phyloP scores from a whole-genome alignment of 2,888 invertebrate species.

The Maniola hyperantus region DNA sequence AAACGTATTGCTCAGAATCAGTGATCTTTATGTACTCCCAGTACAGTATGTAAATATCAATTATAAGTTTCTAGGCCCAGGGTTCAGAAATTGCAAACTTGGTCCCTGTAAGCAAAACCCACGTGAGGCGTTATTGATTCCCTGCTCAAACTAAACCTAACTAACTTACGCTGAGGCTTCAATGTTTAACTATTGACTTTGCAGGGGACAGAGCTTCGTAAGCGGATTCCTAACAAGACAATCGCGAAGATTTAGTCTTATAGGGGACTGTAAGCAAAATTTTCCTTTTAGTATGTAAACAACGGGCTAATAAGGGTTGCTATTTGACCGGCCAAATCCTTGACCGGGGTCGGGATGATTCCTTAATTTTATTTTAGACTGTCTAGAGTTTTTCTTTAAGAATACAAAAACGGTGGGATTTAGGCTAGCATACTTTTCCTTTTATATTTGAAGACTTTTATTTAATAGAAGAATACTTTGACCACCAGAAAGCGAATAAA shows the following conservation, averaged over 20 bases:
- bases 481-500: too few species aligned
- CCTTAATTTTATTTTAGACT: constrained; percentile 24
- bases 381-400: not conserved
- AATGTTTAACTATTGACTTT: constrained; percentile 40
- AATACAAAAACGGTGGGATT: not conserved
- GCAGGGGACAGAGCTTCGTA: constrained; percentile 34
- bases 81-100: constrained; percentile 19
- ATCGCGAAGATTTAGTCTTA: constrained; percentile 32
- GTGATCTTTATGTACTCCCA: not conserved
- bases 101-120: constrained; percentile 27
- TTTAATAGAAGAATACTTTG: not conserved
- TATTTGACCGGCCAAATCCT: constrained; percentile 29
- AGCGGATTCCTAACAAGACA: constrained; percentile 39
- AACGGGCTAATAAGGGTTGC: constrained; percentile 34
- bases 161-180: constrained; percentile 36
- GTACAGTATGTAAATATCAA: constrained; percentile 33
- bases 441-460: not conserved
- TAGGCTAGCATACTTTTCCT: not conserved
- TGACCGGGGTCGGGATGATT: constrained; percentile 25
- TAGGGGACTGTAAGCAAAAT: constrained; percentile 32
- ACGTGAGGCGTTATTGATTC: constrained; percentile 40
- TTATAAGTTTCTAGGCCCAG: constrained; percentile 34
- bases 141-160: constrained; percentile 38
- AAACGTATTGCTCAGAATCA: not conserved
- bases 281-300: constrained; percentile 37